Conservation (phyloP, 2,113 vertebrate species). For the Vulpes lagopus region DNA sequence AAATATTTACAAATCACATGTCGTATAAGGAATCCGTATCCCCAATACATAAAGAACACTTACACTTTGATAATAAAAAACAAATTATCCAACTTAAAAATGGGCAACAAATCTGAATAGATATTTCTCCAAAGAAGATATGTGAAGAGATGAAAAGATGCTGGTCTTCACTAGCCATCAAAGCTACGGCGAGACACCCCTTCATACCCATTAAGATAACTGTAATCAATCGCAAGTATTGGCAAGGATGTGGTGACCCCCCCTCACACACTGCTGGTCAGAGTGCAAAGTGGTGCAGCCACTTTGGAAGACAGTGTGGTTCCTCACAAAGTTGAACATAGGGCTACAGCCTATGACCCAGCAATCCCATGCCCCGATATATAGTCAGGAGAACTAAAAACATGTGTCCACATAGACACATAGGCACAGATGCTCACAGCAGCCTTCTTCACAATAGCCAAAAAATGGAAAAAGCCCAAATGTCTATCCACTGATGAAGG, state of each 20-base stretch:
- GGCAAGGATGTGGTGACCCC: background rate
- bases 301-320: background rate
- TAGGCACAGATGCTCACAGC: background rate
- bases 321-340: background rate
- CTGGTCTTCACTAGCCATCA: background rate
- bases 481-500: no score
- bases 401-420: background rate
- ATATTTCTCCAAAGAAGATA: constrained; percentile 1
- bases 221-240: background rate
- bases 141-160: background rate
- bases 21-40: background rate
- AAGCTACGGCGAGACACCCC: background rate
- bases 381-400: background rate
- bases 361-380: background rate
- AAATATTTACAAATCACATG: background rate
- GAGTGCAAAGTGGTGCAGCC: fast-evolving
- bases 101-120: background rate
- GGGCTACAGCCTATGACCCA: background rate
- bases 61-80: constrained; percentile 21
- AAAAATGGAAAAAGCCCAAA: background rate
- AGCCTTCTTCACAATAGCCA: background rate
- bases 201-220: background rate
- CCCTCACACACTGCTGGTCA: background rate
- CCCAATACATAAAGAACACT: background rate
- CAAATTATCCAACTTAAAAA: background rate